These are phyloP conservation scores for Synchiropus splendidus DNA, from an alignment of 2,113 vertebrate species.

Conservation along the genomic window DNA sequence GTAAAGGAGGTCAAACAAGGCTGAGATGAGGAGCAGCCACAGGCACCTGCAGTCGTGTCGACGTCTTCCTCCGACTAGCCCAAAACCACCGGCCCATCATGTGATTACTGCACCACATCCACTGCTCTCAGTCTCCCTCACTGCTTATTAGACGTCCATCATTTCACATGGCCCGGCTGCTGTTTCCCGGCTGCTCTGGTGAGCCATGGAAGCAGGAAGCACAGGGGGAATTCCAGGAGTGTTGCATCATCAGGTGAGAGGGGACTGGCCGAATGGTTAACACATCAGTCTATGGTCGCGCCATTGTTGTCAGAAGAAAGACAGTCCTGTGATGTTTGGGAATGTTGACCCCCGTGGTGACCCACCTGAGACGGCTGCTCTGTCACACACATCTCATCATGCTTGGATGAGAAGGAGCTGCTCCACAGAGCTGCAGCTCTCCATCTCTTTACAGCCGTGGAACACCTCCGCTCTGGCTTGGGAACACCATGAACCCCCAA, in stretches of 20 bases:
- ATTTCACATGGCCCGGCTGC: no score
- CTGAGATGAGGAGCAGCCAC: not conserved
- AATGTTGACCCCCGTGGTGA: not conserved
- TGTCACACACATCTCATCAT: no score
- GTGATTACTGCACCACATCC: conserved; percentile 33
- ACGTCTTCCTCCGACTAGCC: not conserved
- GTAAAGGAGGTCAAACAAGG: conserved; percentile 10
- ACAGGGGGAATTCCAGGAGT: conserved; percentile 29
- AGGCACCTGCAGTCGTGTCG: conserved; percentile 19
- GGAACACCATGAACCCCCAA: no score
- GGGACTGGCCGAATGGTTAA: conserved; percentile 22
- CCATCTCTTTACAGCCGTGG: no score
- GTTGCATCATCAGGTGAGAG: conserved; percentile 34
- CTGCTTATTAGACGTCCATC: no score
- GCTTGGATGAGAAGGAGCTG: no score
- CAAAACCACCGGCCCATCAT: conserved; percentile 9
- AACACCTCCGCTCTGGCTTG: no score
- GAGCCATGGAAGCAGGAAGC: no score
- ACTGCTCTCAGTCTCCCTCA: not conserved
- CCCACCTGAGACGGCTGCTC: no score
- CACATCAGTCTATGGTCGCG: no score
- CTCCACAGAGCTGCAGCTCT: no score
- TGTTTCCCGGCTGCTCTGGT: no score
- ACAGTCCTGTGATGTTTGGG: conserved; percentile 20
- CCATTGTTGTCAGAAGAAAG: conserved; percentile 28